These are phyloP conservation scores for Glaucidium brasilianum DNA, from an alignment of 2,113 vertebrate species.

Conservation along the genomic window DNA sequence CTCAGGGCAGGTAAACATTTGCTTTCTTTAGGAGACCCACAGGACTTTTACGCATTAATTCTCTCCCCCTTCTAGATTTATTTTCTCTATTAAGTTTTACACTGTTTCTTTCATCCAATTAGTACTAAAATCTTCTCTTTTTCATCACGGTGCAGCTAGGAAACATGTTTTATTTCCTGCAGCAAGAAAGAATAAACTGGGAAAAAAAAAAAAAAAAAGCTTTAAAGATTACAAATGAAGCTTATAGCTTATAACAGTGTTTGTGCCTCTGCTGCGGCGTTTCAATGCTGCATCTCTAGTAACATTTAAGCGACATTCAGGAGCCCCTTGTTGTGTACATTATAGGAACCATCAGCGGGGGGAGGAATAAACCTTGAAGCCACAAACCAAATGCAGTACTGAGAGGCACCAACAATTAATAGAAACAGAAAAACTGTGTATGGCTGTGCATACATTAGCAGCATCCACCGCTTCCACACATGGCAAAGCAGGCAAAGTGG, in stretches of 20 bases:
- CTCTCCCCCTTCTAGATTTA: neutral
- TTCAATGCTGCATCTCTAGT: neutral
- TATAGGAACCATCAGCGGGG: neutral
- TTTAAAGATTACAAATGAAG: neutral
- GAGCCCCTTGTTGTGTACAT: neutral
- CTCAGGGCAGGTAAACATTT: neutral
- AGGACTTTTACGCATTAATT: neutral
- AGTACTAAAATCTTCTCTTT: neutral
- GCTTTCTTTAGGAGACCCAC: neutral
- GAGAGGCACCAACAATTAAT: neutral
- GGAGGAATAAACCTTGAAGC: conserved; percentile 1
- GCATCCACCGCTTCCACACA: rapidly evolving
- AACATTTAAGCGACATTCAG: neutral
- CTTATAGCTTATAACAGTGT: neutral
- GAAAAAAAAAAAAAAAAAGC: neutral
- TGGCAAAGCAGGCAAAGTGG: neutral
- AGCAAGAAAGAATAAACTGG: neutral
- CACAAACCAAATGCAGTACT: neutral
- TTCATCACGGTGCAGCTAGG: neutral
- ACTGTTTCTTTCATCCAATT: conserved; percentile 46
- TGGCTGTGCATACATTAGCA: neutral
- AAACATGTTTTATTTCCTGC: neutral
- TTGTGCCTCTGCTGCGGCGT: neutral
- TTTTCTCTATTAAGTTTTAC: conserved; percentile 27
- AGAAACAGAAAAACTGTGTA: neutral